These are phyloP conservation scores for Perca fluviatilis DNA, from an alignment of 2,113 vertebrate genomes.

Conservation along the genomic window DNA sequence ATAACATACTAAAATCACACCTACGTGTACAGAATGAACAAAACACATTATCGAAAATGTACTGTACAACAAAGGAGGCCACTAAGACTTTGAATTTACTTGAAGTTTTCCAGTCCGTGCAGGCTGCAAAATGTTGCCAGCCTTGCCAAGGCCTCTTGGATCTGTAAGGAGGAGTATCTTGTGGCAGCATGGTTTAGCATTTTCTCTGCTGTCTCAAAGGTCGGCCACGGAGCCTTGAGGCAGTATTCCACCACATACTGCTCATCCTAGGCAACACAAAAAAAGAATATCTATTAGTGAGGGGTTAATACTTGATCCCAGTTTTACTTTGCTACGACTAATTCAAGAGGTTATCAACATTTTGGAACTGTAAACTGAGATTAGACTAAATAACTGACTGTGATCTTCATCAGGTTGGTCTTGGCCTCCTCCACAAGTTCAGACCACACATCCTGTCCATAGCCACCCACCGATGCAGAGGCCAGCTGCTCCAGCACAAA, in stretches of 20 bases:
- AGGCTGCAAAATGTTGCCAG: conserved; percentile 94
- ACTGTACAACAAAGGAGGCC: neutral
- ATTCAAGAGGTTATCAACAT: neutral
- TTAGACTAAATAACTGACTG: conserved; percentile 77
- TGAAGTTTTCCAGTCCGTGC: conserved; percentile 90
- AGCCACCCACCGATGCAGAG: conserved; percentile 83
- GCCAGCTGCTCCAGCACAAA: conserved; percentile 92
- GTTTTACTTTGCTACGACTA: neutral
- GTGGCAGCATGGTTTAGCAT: conserved; percentile 90
- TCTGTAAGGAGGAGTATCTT: conserved; percentile 81
- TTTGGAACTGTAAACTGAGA: neutral
- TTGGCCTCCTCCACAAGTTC: conserved; percentile 91
- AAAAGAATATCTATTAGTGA: neutral
- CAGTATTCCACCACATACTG: conserved; percentile 95
- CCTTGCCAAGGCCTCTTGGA: conserved; percentile 90
- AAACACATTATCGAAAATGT: neutral
- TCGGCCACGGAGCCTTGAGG: conserved; percentile 92
- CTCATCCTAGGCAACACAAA: conserved; percentile 85
- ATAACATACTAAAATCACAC: conserved; percentile 5
- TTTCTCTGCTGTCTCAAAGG: conserved; percentile 91
- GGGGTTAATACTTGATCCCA: neutral
- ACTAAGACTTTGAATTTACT: conserved; percentile 78
- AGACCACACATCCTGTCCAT: conserved; percentile 80
- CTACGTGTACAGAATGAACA: neutral
- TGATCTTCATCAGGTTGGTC: conserved; percentile 92